Evolutionary conservation across 1,140 invertebrate species (phyloP).

Genomic region (Drosophila mojavensis): DNA sequence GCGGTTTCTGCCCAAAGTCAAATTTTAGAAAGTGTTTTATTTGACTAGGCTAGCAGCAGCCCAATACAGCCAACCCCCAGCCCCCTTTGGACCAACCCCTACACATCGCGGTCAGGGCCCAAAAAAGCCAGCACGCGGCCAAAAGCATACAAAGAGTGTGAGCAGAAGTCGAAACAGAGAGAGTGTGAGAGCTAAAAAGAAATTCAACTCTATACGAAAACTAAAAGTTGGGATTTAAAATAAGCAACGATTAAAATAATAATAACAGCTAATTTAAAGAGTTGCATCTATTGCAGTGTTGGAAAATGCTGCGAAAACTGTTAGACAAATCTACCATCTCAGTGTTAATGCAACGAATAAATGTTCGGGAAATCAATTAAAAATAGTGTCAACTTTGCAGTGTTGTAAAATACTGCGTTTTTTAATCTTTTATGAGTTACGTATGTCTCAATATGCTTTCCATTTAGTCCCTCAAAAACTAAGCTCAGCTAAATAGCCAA

Average conservation of each 20-base stretch:
- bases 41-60: constrained; percentile 69
- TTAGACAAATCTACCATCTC: no score
- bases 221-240: neutral
- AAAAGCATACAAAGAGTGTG: constrained; percentile 3
- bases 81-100: neutral
- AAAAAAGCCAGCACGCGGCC: constrained; percentile 16
- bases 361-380: no score
- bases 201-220: neutral
- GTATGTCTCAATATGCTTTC: no score
- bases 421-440: no score
- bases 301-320: no score
- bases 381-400: no score
- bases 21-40: constrained; percentile 83
- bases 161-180: neutral
- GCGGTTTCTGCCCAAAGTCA: constrained; percentile 82
- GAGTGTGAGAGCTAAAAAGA: neutral
- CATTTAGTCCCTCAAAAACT: no score
- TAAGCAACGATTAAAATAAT: neutral
- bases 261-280: no score
- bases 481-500: no score
- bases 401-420: no score
- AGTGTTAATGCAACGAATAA: no score
- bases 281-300: no score
- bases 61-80: constrained; percentile 17
- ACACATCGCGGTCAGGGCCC: constrained; percentile 12